phyloP scores from a whole-genome alignment of 2,797 vertebrate genomes.

The Myiotriccus ornatus region DNA sequence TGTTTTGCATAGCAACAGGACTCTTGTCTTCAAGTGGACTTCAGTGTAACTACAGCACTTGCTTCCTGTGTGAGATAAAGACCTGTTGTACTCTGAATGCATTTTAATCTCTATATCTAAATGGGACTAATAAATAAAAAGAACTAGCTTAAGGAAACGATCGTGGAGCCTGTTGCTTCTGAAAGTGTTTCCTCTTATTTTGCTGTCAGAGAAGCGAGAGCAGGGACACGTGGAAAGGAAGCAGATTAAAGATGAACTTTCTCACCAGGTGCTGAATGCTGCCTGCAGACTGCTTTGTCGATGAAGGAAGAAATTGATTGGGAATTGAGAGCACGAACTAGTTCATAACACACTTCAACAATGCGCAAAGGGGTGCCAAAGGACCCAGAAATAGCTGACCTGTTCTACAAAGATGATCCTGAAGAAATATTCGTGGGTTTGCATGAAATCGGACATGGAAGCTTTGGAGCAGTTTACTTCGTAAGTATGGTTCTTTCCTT shows the following conservation, averaged over 20 bases:
- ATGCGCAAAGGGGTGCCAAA: constrained; percentile 89
- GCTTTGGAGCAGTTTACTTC: constrained; percentile 98
- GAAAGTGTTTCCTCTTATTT: constrained; percentile 19
- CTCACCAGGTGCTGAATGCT: constrained; percentile 79
- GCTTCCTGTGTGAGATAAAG: constrained; percentile 34
- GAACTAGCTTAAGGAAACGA: neutral
- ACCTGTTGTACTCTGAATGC: constrained; percentile 5
- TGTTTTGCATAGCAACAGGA: constrained; percentile 52
- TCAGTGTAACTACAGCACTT: neutral
- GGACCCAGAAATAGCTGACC: constrained; percentile 90
- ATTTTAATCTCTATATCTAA: constrained; percentile 39
- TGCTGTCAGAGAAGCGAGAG: neutral
- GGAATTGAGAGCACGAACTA: constrained; percentile 72
- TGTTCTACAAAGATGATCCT: constrained; percentile 97
- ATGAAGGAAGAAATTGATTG: constrained; percentile 80
- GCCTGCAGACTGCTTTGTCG: constrained; percentile 74
- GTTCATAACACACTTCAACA: constrained; percentile 82
- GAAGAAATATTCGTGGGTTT: constrained; percentile 96
- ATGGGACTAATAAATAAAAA: constrained; percentile 15
- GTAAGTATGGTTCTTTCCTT: constrained; percentile 78
- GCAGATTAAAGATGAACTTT: neutral
- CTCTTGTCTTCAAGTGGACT: constrained; percentile 43
- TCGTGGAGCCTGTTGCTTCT: neutral
- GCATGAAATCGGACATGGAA: constrained; percentile 98
- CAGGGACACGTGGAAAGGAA: neutral